Percentiles rank a stretch among this genome's conserved stretches.
phyloP scores from a whole-genome alignment of 2,888 invertebrate species.

The Xestobium rufovillosum region DNA sequence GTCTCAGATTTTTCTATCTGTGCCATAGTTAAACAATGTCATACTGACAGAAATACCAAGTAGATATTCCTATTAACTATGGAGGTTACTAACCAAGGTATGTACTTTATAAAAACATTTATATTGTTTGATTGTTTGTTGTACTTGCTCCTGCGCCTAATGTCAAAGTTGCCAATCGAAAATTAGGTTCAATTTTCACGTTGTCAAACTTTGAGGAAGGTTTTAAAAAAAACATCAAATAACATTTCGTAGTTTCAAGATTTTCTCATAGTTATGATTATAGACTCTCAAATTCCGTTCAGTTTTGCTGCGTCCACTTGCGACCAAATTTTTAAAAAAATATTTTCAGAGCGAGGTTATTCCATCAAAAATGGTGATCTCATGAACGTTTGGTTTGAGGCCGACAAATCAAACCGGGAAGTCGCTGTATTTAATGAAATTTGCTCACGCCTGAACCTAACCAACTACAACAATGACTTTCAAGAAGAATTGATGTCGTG shows the following conservation, averaged over 20 bases:
- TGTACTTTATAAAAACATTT: slow-evolving; percentile 2
- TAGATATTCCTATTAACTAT: slow-evolving; percentile 1
- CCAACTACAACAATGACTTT: not conserved
- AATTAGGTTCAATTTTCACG: slow-evolving; percentile 1
- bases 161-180: not conserved
- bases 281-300: too few species aligned
- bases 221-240: slow-evolving; percentile 1
- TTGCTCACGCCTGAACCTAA: slow-evolving; percentile 1
- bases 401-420: slow-evolving; percentile 3
- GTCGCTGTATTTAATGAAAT: not conserved
- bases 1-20: not conserved
- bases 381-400: too few species aligned
- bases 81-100: slow-evolving; percentile 1
- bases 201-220: not conserved
- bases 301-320: too few species aligned
- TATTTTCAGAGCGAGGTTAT: not conserved
- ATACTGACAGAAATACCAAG: not conserved
- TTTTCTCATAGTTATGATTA: slow-evolving; percentile 1
- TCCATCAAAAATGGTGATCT: not conserved
- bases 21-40: slow-evolving; percentile 3
- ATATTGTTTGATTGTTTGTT: not conserved
- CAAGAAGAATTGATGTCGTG: not conserved
- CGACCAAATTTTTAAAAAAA: not conserved
- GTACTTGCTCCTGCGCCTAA: not conserved
- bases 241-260: slow-evolving; percentile 1